phyloP scores from a whole-genome alignment of 2,888 invertebrate genomes.

The Cerastoderma edule region DNA sequence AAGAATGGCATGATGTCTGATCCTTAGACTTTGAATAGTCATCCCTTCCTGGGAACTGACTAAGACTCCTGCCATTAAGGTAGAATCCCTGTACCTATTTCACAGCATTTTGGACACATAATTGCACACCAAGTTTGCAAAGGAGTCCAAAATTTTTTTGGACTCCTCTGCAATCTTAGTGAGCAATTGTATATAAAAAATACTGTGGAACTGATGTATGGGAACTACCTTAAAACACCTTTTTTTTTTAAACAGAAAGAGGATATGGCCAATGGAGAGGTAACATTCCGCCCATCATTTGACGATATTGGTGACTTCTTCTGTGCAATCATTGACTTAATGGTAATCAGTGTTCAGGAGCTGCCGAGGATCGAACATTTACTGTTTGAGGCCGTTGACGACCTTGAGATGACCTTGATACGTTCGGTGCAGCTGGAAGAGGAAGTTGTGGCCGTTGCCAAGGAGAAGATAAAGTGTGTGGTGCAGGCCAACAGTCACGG shows the following conservation, averaged over 20 bases:
- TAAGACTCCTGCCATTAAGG: no score
- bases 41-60: no score
- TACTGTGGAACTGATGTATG: no score
- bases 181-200: no score
- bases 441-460: conserved; percentile 74
- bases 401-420: conserved; percentile 68
- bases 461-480: conserved; percentile 73
- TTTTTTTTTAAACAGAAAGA: conserved; percentile 67
- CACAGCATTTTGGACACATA: no score
- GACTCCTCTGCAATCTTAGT: no score
- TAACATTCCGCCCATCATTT: conserved; percentile 76
- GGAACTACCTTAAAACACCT: no score
- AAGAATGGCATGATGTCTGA: no score
- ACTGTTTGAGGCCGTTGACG: conserved; percentile 79
- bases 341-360: conserved; percentile 77
- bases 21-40: no score
- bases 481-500: conserved; percentile 80
- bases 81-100: no score
- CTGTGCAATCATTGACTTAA: conserved; percentile 78
- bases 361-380: conserved; percentile 79
- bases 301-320: conserved; percentile 75
- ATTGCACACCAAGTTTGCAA: no score
- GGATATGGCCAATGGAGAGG: conserved; percentile 68
- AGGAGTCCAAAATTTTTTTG: no score
- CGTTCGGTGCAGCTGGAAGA: conserved; percentile 75